phyloP scores from a whole-genome alignment of 23 tunicate genomes.

The Ciona savignyi region DNA sequence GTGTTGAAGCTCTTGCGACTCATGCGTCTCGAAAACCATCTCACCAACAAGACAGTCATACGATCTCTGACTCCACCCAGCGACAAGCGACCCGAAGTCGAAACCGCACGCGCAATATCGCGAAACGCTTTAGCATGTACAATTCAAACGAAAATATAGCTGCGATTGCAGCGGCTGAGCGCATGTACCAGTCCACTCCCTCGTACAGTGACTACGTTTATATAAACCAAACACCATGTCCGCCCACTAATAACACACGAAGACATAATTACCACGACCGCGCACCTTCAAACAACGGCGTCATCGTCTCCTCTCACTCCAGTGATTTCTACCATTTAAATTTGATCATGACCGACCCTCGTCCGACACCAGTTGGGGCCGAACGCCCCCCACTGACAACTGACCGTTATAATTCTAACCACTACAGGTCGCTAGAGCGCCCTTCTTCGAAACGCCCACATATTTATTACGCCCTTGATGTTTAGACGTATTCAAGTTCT shows the following conservation, averaged over 20 bases:
- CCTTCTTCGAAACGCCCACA: constrained; percentile 16
- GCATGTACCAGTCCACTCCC: not conserved
- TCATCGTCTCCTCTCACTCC: constrained; percentile 18
- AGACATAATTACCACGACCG: not conserved
- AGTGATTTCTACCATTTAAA: constrained; percentile 41
- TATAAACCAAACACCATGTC: constrained; percentile 12
- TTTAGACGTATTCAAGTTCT: constrained; percentile 8
- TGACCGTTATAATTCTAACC: not conserved
- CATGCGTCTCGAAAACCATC: not conserved
- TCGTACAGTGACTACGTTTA: constrained; percentile 38
- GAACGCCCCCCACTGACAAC: constrained; percentile 9
- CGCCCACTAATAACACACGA: not conserved
- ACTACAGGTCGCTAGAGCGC: constrained; percentile 6
- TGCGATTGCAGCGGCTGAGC: not conserved
- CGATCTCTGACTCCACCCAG: not conserved
- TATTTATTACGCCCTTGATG: constrained; percentile 60
- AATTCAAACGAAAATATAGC: constrained; percentile 53
- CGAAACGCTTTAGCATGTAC: constrained; percentile 59
- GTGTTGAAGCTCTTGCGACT: constrained; percentile 11
- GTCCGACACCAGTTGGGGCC: constrained; percentile 45
- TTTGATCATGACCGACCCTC: constrained; percentile 22
- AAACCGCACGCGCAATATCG: constrained; percentile 55
- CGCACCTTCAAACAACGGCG: not conserved
- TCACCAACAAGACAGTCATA: not conserved
- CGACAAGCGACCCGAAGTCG: constrained; percentile 37